Conservation (phyloP, 2,888 invertebrate species). For the Eucera pruinosa region DNA sequence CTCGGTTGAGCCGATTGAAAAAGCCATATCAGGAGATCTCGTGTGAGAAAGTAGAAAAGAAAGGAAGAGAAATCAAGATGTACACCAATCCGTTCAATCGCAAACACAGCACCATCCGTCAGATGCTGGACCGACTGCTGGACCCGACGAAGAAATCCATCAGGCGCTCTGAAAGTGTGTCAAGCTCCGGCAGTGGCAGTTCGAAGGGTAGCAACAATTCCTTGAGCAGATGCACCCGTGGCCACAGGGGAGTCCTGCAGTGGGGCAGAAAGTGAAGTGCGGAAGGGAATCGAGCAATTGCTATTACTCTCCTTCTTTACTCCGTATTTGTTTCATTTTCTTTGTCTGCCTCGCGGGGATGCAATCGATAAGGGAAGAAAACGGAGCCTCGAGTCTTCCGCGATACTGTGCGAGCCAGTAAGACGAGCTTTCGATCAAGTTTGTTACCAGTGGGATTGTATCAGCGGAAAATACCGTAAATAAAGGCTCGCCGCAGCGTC, state of each 20-base stretch:
- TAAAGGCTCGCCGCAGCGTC: background rate
- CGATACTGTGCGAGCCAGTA: conserved; percentile 1
- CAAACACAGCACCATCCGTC: conserved; percentile 89
- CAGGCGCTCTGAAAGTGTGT: conserved; percentile 79
- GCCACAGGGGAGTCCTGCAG: conserved; percentile 74
- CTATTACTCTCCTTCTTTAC: conserved; percentile 18
- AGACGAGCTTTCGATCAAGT: conserved; percentile 1
- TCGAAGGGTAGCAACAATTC: conserved; percentile 77
- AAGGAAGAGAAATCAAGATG: conserved; percentile 83
- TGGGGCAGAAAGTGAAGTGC: conserved; percentile 79
- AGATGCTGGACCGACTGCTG: conserved; percentile 88
- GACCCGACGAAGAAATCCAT: conserved; percentile 83
- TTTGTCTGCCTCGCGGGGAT: conserved; percentile 7
- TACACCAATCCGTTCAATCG: conserved; percentile 90
- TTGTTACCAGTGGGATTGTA: no score
- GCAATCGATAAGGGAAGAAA: conserved; percentile 22
- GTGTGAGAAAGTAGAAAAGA: background rate
- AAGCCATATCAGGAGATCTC: background rate
- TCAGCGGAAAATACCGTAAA: background rate
- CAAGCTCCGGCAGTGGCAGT: conserved; percentile 77
- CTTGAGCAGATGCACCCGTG: conserved; percentile 64
- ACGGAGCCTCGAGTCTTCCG: background rate
- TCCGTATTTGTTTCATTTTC: conserved; percentile 11
- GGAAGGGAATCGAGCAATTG: background rate
- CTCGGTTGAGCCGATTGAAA: background rate